These are phyloP conservation scores for Pao palembangensis DNA, from an alignment of 2,113 vertebrate genomes.

Conservation along the genomic window DNA sequence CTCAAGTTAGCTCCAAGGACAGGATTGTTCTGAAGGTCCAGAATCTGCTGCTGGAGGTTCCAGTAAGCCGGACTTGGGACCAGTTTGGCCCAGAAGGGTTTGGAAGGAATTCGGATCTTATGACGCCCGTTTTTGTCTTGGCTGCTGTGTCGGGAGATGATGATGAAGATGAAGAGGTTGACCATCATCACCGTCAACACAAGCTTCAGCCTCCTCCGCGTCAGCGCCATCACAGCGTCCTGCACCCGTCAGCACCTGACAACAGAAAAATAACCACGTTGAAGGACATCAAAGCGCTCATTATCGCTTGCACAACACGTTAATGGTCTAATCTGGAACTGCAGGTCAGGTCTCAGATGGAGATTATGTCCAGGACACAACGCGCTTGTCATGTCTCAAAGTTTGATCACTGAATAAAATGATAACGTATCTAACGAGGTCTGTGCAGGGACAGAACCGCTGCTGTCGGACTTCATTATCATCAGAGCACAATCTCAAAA, in stretches of 20 bases:
- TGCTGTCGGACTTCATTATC: too few species aligned
- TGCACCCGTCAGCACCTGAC: constrained; percentile 4
- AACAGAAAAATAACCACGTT: too few species aligned
- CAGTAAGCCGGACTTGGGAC: constrained; percentile 69
- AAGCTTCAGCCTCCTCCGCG: constrained; percentile 65
- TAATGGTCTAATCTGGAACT: too few species aligned
- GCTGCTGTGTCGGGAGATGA: constrained; percentile 57
- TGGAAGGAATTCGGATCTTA: constrained; percentile 54
- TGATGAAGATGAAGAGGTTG: constrained; percentile 75
- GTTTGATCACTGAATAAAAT: too few species aligned
- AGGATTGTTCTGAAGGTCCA: constrained; percentile 66
- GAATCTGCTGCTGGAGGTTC: constrained; percentile 79
- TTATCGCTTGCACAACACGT: too few species aligned
- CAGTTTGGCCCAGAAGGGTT: constrained; percentile 68
- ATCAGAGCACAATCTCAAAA: too few species aligned
- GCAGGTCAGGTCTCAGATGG: too few species aligned
- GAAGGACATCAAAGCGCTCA: too few species aligned
- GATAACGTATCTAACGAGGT: too few species aligned
- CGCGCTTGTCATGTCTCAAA: too few species aligned
- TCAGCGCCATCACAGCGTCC: constrained; percentile 61
- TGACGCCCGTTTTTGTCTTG: constrained; percentile 46
- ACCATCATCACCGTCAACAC: constrained; percentile 65
- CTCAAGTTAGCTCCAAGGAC: constrained; percentile 25
- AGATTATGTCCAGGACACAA: too few species aligned
- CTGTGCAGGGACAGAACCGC: too few species aligned